phyloP scores from a whole-genome alignment of 2,888 invertebrate genomes.

The Sarcophaga variegata region DNA sequence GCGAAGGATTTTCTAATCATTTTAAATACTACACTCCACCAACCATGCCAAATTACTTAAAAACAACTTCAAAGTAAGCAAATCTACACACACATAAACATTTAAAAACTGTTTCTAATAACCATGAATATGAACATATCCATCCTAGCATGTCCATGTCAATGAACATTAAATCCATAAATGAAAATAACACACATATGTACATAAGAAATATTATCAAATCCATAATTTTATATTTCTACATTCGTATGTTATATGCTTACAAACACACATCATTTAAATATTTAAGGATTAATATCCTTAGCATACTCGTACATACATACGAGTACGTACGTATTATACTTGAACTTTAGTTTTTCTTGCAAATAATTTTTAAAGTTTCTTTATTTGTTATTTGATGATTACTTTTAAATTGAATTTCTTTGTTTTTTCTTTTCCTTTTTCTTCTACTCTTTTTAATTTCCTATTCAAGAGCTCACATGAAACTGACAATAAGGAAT shows the following conservation, averaged over 20 bases:
- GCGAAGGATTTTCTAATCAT: slow-evolving; percentile 14
- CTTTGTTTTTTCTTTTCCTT: slow-evolving; percentile 21
- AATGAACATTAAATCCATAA: neutral
- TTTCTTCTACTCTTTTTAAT: neutral
- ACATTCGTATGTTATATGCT: neutral
- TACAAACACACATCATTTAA: too few relatives aligned
- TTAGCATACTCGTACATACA: neutral
- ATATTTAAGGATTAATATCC: neutral
- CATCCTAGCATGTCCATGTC: neutral
- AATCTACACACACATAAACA: neutral
- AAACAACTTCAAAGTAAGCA: neutral
- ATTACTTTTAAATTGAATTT: neutral
- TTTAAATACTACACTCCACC: too few relatives aligned
- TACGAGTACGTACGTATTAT: too few relatives aligned
- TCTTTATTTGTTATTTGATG: neutral
- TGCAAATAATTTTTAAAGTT: too few relatives aligned
- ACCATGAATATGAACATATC: neutral
- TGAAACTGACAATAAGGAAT: slow-evolving; percentile 93
- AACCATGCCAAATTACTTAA: neutral
- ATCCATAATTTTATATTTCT: neutral
- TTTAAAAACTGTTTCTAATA: neutral
- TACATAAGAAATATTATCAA: too few relatives aligned
- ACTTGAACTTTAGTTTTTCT: too few relatives aligned
- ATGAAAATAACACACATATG: too few relatives aligned
- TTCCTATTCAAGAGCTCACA: slow-evolving; percentile 86